These are phyloP conservation scores for Serripes groenlandicus DNA, from an alignment of 2,888 invertebrate species.

Conservation along the genomic window DNA sequence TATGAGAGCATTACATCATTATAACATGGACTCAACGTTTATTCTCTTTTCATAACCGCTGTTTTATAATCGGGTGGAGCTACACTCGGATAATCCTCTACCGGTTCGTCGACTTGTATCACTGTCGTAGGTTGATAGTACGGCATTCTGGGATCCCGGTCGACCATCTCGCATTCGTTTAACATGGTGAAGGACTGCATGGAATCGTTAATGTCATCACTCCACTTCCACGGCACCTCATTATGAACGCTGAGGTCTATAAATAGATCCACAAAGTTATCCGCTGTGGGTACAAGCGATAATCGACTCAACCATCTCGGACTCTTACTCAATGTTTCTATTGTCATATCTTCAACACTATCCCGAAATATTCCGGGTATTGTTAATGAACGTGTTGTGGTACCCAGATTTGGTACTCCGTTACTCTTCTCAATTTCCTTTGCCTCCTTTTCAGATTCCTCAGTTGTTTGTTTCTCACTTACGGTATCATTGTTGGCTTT, in stretches of 20 bases:
- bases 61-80: slow-evolving; percentile 18
- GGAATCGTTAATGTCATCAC: slow-evolving; percentile 74
- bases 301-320: slow-evolving; percentile 51
- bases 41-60: slow-evolving; percentile 13
- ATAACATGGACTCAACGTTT: too few relatives aligned
- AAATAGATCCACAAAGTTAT: slow-evolving; percentile 78
- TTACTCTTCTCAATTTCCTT: slow-evolving; percentile 47
- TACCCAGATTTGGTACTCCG: slow-evolving; percentile 26
- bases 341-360: slow-evolving; percentile 51
- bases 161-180: slow-evolving; percentile 35
- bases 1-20: too few relatives aligned
- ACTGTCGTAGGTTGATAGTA: slow-evolving; percentile 28
- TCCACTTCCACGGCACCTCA: slow-evolving; percentile 67
- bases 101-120: background rate
- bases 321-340: slow-evolving; percentile 24
- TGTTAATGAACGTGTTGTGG: background rate
- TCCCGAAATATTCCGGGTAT: slow-evolving; percentile 48
- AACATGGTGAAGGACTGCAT: slow-evolving; percentile 62
- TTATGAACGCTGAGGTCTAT: slow-evolving; percentile 76
- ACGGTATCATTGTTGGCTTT: slow-evolving; percentile 23
- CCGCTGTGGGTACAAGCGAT: slow-evolving; percentile 64
- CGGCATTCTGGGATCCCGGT: slow-evolving; percentile 54
- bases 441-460: slow-evolving; percentile 57
- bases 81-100: background rate
- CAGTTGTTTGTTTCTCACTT: slow-evolving; percentile 58